Base-by-base conservation (phyloP, 1,140 invertebrate species). In the Drosophila busckii region DNA sequence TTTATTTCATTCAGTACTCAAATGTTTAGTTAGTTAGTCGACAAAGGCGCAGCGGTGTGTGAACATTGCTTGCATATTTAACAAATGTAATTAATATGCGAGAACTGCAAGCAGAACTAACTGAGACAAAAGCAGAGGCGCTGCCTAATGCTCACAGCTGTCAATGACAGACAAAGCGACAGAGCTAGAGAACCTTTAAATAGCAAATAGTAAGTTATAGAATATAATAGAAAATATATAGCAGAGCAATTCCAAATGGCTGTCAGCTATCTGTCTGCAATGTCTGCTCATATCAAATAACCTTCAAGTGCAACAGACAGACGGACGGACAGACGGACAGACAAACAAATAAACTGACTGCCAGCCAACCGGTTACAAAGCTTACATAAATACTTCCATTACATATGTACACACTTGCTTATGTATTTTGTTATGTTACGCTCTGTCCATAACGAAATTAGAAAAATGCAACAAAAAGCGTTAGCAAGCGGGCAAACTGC, bases 291-390 rank as follows among this genome's bases (percentile, higher is more conserved):
- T 73, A 78, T 78, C 64, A 69, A 82, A 48, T 78, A 78, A 73
- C 75, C 73, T 80, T 78, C 73, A 67, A 71, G 71, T 53, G 45
- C 48, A 46, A 64, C n/a, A n/a, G 4, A 6, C 26, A 55, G 17
- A 50, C n/a, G n/a, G 3, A 29, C 23, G 25, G 4, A 38, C 12
- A 53, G 10, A 35, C 35, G 29, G 9, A 42, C 62, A 63, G 61
- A 70, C 62, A 48, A 35, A 62, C 42, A 53, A 13, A 37, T n/a
- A 37, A 42, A 58, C 31, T 52, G 56, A 32, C 32, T 45, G 44
- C 17, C 52, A 66, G 25, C 49, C 26, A 61, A 78, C 73, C 75
- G 68, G 71, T 78, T 78, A 70, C 42, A 62, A 69, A 52, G 54
- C 52, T 70, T 49, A 48, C 37, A 49, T 29, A 49, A 34, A 41